Conservation (phyloP, 2,888 invertebrate species). For the Chloromyia formosa region DNA sequence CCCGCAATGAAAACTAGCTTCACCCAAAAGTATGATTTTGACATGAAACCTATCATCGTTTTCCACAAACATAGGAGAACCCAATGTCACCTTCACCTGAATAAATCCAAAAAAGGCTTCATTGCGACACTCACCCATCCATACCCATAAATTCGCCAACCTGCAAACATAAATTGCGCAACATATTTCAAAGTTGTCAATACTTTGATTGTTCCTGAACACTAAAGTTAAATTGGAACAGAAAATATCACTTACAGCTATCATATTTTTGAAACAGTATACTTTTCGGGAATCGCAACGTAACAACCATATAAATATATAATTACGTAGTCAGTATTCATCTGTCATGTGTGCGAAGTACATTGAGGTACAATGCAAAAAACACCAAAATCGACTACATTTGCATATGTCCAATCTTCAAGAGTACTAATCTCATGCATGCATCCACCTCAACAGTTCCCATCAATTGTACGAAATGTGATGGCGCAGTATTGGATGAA, state of each 20-base stretch:
- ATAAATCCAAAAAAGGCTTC: no score
- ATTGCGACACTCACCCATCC: no score
- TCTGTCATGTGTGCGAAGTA: no score
- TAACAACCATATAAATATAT: neutral
- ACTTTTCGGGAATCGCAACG: neutral
- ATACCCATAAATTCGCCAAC: no score
- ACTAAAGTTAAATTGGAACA: slow-evolving; percentile 34
- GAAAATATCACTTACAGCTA: slow-evolving; percentile 37
- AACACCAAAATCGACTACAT: slow-evolving; percentile 26
- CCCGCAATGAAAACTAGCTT: no score
- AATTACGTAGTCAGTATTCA: neutral
- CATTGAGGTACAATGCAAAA: neutral
- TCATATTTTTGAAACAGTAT: slow-evolving; percentile 27
- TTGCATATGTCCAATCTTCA: slow-evolving; percentile 37
- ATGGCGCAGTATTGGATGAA: neutral
- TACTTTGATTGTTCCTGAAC: neutral
- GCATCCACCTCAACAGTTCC: slow-evolving; percentile 21
- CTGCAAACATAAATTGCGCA: no score
- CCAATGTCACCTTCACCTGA: no score
- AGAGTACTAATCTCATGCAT: slow-evolving; percentile 39
- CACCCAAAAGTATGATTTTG: no score
- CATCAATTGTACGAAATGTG: slow-evolving; percentile 22
- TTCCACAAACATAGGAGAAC: neutral
- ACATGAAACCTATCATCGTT: no score
- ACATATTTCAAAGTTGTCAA: slow-evolving; percentile 1